Conservation (phyloP, 1,140 invertebrate genomes). For the Gonioctena quinquepunctata region DNA sequence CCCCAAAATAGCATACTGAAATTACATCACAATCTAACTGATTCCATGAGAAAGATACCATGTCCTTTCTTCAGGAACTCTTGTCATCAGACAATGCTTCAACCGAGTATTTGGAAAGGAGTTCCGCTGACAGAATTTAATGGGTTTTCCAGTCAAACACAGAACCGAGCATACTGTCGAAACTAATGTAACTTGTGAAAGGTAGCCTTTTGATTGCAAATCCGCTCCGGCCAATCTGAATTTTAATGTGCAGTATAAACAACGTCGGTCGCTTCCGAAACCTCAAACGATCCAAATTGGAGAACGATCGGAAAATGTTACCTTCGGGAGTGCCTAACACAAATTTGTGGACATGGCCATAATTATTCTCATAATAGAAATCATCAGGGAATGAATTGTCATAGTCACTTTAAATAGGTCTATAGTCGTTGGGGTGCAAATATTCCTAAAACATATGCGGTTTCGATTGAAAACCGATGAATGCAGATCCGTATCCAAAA, state of each 20-base stretch:
- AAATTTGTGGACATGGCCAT: background rate
- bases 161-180: background rate
- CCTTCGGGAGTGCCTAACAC: background rate
- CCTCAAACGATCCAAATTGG: background rate
- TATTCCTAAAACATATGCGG: too few relatives aligned
- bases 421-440: too few relatives aligned
- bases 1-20: too few relatives aligned
- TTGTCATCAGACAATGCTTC: too few relatives aligned
- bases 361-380: background rate
- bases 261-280: background rate
- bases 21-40: too few relatives aligned
- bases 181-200: slow-evolving; percentile 12
- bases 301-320: background rate
- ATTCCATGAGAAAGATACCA: too few relatives aligned
- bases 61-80: too few relatives aligned
- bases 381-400: too few relatives aligned
- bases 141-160: background rate
- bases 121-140: background rate
- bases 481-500: too few relatives aligned
- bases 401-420: too few relatives aligned
- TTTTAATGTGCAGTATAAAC: slow-evolving; percentile 33
- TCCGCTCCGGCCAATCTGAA: slow-evolving; percentile 32
- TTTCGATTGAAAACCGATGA: too few relatives aligned
- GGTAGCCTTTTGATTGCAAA: slow-evolving; percentile 24
- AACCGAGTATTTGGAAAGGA: too few relatives aligned